These are phyloP conservation scores for Maconellicoccus hirsutus DNA, from an alignment of 1,140 invertebrate species.

Conservation along the genomic window DNA sequence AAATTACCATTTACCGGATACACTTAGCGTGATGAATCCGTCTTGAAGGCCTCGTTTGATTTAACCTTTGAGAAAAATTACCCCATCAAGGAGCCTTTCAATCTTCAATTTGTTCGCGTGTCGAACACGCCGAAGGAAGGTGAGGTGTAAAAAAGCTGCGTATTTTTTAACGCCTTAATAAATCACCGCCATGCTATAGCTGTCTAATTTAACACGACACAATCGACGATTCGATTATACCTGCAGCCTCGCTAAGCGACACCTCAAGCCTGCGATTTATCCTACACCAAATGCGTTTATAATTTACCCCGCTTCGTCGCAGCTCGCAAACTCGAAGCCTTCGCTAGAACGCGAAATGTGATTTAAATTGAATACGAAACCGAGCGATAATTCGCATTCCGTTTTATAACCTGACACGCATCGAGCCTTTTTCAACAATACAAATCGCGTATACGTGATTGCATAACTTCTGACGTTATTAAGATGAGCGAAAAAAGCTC, in stretches of 20 bases:
- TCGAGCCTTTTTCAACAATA: too few relatives aligned
- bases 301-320: neutral
- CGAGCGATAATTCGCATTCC: neutral
- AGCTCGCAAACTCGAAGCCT: neutral
- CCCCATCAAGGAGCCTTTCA: neutral
- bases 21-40: neutral
- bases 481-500: too few relatives aligned
- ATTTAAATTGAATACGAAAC: neutral
- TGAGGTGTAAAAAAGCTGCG: too few relatives aligned
- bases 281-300: neutral
- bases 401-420: neutral
- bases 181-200: too few relatives aligned
- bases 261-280: neutral
- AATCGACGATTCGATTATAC: too few relatives aligned
- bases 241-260: neutral
- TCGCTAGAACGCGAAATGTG: neutral
- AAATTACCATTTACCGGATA: neutral
- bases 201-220: too few relatives aligned
- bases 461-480: neutral
- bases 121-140: neutral
- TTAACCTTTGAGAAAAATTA: neutral
- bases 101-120: neutral
- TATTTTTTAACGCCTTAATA: too few relatives aligned
- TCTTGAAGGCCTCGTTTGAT: too few relatives aligned
- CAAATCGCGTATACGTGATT: neutral